Conservation (phyloP, 2,888 invertebrate genomes). For the Stenchaetothrips biformis region DNA sequence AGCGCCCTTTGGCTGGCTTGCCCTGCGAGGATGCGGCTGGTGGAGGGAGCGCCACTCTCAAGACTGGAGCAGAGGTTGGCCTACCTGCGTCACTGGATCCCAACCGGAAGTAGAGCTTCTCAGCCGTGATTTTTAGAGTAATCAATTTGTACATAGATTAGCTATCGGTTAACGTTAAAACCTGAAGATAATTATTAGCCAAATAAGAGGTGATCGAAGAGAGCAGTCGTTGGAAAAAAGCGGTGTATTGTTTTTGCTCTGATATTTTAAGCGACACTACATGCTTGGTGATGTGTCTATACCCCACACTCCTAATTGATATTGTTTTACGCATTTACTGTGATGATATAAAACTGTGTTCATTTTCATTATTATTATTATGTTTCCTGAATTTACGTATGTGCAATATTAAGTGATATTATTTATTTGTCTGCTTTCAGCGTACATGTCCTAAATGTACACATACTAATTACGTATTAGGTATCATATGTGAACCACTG, state of each 20-base stretch:
- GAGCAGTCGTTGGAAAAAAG: no score
- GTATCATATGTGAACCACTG: neutral
- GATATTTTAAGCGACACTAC: no score
- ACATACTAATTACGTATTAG: neutral
- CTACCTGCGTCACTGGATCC: neutral
- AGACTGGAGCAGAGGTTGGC: no score
- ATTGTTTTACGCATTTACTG: neutral
- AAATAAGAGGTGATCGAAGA: neutral
- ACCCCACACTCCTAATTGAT: neutral
- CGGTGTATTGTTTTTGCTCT: no score
- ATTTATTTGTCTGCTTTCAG: neutral
- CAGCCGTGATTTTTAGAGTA: neutral
- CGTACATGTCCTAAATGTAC: no score
- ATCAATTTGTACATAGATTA: conserved; percentile 1
- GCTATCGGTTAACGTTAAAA: no score
- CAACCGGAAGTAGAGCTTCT: neutral
- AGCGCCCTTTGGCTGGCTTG: no score
- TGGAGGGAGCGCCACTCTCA: no score
- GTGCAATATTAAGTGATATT: conserved; percentile 15
- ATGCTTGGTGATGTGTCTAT: neutral
- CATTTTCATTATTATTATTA: neutral
- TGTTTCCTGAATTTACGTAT: neutral
- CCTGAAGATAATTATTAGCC: neutral
- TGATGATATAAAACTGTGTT: conserved; percentile 7
- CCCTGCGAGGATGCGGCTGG: no score